Base-by-base conservation (phyloP, 2,888 invertebrate genomes). In the Chymomyza amoena region DNA sequence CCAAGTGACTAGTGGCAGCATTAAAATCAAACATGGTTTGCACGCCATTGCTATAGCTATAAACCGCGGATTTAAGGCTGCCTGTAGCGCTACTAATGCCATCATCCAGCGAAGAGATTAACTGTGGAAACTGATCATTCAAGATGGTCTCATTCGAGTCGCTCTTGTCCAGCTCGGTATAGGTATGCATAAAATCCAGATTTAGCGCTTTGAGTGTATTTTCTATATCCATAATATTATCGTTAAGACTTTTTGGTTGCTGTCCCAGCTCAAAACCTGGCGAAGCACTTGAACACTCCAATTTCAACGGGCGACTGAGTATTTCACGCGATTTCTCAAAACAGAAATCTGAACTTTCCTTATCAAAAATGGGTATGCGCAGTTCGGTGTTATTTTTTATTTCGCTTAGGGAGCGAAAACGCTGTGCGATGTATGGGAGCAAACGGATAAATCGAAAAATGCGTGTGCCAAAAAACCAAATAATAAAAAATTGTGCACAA, bases 291-390 rank as follows among this genome's bases (percentile, higher is more conserved):
- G 67, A 69, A 9, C 68, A 59, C 6, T 91, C 90, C 39, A 91
- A 77, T 57, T 87, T 89, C 61, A 92, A 77, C 0, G 95, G 94
- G 63, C 94, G 93, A 51, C 94, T 94, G 2, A 95, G 91, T 15
- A 95, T 91, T 89, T 95, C 95, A 6, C 95, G 93, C 0, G 95
- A 95, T 84, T 95, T 95, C 51, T 95, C 95, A 84, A 95, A 95
- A 87, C 94, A 95, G 88, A 95, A 95, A 90, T 95, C 95, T 0
- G 95, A 95, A 13, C 94, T 94, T n/a, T 95, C 94, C 89, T 94
- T 94, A 90, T 95, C 95, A 93, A 95, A 95, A 16, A 95, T 91
- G 2, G 95, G 95, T 61, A 95, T 92, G 73, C 94, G 93, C 67
- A 93, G 90, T 69, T 92, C 91, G 60, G 90, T 84, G 69, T 90